Evolutionary conservation across 2,113 vertebrate genomes (phyloP).

Genomic region (Chaetorhynchus papuensis): DNA sequence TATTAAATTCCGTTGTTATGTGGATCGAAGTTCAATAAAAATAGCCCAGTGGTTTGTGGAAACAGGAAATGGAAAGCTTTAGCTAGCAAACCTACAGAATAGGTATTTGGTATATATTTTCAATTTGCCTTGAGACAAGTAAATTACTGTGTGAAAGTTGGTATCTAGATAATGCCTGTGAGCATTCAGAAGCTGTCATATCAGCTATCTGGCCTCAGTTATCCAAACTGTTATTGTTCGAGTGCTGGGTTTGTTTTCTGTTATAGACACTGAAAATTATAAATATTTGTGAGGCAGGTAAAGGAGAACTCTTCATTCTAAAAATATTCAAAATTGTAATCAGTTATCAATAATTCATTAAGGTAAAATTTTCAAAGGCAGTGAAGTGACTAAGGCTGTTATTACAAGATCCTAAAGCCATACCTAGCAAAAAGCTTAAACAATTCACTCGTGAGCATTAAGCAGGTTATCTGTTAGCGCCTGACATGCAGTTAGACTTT

Average conservation of each 20-base stretch:
- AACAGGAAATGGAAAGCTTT: not conserved
- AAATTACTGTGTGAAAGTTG: not conserved
- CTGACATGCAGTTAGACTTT: not conserved
- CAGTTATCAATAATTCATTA: not conserved
- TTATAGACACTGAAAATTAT: not conserved
- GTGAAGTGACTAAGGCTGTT: not conserved
- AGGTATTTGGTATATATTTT: not conserved
- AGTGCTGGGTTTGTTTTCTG: not conserved
- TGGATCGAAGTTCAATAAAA: not conserved
- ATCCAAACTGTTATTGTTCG: not conserved
- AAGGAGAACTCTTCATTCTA: not conserved
- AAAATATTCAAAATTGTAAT: not conserved
- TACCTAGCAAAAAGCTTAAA: not conserved
- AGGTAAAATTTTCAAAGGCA: not conserved
- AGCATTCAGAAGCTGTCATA: not conserved
- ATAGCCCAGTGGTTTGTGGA: not conserved
- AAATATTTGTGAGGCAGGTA: not conserved
- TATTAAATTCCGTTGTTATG: not conserved
- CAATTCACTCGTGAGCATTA: not conserved
- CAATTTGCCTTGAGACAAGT: not conserved
- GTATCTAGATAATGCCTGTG: not conserved
- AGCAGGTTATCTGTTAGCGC: not conserved
- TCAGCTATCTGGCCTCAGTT: not conserved
- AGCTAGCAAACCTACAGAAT: not conserved
- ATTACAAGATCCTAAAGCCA: not conserved